Conservation (phyloP, 2,113 vertebrate genomes). For the Thamnophis sirtalis region DNA sequence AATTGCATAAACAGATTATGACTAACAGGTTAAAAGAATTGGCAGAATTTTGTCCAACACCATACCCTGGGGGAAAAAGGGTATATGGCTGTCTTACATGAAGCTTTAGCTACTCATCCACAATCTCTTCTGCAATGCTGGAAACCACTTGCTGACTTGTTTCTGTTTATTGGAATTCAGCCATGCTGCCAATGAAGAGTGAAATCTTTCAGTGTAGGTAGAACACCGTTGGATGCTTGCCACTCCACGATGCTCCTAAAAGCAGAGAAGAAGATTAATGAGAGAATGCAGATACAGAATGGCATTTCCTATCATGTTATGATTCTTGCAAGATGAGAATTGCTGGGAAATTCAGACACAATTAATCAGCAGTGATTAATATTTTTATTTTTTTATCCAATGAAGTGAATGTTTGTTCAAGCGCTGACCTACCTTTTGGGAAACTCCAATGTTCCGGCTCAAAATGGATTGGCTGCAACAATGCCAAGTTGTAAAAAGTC, state of each 20-base stretch:
- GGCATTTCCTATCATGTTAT: neutral
- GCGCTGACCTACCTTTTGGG: neutral
- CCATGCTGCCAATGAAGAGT: neutral
- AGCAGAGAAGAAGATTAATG: neutral
- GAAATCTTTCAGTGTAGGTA: neutral
- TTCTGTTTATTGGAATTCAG: neutral
- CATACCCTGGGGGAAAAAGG: neutral
- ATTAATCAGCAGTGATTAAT: neutral
- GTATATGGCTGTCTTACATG: neutral
- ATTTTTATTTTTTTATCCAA: neutral
- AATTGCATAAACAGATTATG: constrained; percentile 19
- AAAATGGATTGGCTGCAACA: neutral
- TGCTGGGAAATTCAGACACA: neutral
- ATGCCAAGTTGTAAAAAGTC: neutral
- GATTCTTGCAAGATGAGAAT: neutral
- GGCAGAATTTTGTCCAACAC: neutral
- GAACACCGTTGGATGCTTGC: neutral
- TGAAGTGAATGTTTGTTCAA: neutral
- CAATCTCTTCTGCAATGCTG: neutral
- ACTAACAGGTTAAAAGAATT: neutral
- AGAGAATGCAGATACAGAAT: neutral
- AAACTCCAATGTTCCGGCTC: neutral
- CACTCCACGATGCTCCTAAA: neutral
- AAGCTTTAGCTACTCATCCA: neutral
- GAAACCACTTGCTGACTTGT: neutral